Evolutionary conservation across 2,797 vertebrate genomes (phyloP).

Genomic region (Peromyscus aztecus): DNA sequence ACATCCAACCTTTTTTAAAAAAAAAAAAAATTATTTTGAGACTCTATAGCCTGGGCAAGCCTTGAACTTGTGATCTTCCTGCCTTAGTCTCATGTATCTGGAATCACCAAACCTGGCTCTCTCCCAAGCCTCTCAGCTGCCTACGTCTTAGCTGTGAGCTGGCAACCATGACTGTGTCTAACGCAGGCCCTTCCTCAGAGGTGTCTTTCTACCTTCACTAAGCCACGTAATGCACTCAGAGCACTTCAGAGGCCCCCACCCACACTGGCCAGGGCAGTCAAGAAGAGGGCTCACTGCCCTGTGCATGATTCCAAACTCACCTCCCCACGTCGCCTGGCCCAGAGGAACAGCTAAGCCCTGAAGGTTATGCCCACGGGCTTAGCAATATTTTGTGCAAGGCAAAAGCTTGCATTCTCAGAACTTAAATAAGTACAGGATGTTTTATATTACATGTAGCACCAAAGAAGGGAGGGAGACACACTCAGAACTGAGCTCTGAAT

Average conservation of each 20-base stretch:
- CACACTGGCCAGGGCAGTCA: background rate
- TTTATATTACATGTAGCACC: background rate
- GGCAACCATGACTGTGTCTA: too few species aligned
- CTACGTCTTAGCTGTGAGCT: background rate
- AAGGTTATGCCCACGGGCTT: background rate
- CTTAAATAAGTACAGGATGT: background rate
- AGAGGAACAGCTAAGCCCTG: background rate
- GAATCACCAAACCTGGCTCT: background rate
- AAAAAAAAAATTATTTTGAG: background rate
- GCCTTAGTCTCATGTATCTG: background rate
- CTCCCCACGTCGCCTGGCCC: background rate
- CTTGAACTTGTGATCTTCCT: background rate
- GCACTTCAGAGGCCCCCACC: background rate
- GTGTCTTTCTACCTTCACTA: background rate
- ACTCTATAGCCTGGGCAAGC: background rate
- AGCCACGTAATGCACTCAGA: background rate
- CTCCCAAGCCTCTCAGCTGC: background rate
- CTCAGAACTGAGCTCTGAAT: background rate
- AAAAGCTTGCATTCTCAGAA: background rate
- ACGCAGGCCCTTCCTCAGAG: background rate
- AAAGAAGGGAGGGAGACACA: background rate
- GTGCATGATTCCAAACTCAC: background rate
- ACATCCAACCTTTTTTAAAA: background rate
- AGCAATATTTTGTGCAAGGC: background rate
- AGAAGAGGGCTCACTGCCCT: background rate